Evolutionary conservation across 2,797 vertebrate species (phyloP), one percentile per base, ranked within the genome.

Genomic region (Peromyscus eremicus): DNA sequence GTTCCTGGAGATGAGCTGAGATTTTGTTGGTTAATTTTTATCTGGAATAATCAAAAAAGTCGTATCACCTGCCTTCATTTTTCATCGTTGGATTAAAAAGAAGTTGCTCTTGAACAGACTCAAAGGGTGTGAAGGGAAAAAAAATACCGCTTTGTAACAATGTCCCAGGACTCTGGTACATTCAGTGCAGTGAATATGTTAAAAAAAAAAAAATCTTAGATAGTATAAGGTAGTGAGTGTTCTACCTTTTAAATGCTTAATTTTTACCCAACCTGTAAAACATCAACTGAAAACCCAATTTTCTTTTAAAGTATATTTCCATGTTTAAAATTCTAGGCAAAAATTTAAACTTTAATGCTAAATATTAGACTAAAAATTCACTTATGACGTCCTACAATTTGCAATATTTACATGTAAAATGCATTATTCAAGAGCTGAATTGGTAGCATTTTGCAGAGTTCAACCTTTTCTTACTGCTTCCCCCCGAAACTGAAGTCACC

Each of bases 311-410:
- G 52, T 94, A 89, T 97, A 98, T 97, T 98, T 98, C 81, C 73
- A 80, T 97, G 96, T 96, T 96, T 95, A 76, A 97, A 97, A 98
- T 97, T 97, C 94, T 95, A 98, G 96, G 93, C 46, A 94, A 76
- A 89, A 94, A 23, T 88, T 98, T 98, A 98, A 98, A 98, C 96
- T 98, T 98, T 98, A 98, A 98, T 98, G 98, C 84, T 97, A 98
- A 98, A 97, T 91, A 97, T 34, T 80, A 25, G 92, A 98, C 98
- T 98, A 98, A 98, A 98, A 98, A 98, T 98, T 98, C 92, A 98
- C 98, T 97, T 89, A 95, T 96, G 97, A 98, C 97, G 98, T 97
- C 97, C 98, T 97, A 96, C 77, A 97, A 94, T 98, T 98, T 98
- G 97, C 96, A 98, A 98, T 97, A 97, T 96, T 98, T 98, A 98